A percentile compares a stretch with the other conserved stretches of the same genome.
phyloP scores from a whole-genome alignment of 2,888 invertebrate species.

The Lasioglossum figueresi region DNA sequence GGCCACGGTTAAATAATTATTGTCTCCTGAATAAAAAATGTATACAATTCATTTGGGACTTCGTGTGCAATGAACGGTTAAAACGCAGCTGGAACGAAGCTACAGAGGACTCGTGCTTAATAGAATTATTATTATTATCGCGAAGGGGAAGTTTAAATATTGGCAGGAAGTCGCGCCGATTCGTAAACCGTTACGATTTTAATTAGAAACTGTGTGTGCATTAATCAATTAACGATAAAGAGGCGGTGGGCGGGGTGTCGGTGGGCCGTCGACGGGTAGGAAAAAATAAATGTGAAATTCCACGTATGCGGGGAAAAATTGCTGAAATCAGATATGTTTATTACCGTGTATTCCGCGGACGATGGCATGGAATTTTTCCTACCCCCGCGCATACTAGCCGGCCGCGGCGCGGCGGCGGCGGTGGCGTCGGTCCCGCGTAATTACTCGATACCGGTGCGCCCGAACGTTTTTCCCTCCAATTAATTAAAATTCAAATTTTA shows the following conservation, averaged over 20 bases:
- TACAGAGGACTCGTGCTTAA: not conserved
- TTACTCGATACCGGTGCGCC: constrained; percentile 50
- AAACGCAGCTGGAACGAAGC: not conserved
- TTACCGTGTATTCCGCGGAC: constrained; percentile 52
- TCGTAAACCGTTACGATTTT: constrained; percentile 53
- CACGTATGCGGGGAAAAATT: constrained; percentile 51
- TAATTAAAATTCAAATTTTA: constrained; percentile 62
- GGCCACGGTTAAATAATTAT: not conserved
- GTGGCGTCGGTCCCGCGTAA: constrained; percentile 28
- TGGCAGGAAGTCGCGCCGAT: constrained; percentile 40
- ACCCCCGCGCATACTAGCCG: not conserved
- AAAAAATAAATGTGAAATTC: constrained; percentile 53
- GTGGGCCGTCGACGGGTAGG: not conserved
- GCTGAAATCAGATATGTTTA: constrained; percentile 63
- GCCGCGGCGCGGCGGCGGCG: not conserved
- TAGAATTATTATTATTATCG: constrained; percentile 37
- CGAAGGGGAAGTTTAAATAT: constrained; percentile 36
- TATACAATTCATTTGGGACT: not conserved
- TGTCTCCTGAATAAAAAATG: not conserved
- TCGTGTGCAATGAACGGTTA: not conserved
- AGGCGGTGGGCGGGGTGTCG: not conserved
- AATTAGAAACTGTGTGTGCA: constrained; percentile 50
- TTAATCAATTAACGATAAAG: constrained; percentile 49
- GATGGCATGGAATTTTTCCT: constrained; percentile 53
- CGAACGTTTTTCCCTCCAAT: constrained; percentile 48